Evolutionary conservation across 2,113 vertebrate species (phyloP).

Genomic region (Vimba vimba): DNA sequence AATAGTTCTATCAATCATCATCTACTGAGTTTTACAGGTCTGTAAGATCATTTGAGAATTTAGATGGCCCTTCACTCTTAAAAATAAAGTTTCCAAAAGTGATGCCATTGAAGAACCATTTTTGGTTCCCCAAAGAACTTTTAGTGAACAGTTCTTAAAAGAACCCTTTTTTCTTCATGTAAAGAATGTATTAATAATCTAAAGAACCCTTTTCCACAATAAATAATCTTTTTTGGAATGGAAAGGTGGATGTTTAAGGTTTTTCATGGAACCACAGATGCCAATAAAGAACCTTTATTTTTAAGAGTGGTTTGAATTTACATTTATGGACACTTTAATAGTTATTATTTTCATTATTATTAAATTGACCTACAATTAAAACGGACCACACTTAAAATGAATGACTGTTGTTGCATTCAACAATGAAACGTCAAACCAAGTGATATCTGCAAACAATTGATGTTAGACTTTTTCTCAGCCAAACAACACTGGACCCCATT

Average conservation of each 20-base stretch:
- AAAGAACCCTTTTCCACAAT: too few relatives aligned
- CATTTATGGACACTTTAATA: constrained; percentile 55
- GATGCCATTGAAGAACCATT: too few relatives aligned
- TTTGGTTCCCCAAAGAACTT: too few relatives aligned
- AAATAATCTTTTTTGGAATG: too few relatives aligned
- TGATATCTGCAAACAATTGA: not conserved
- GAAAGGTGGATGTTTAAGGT: too few relatives aligned
- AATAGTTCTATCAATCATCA: not conserved
- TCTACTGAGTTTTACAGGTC: constrained; percentile 43
- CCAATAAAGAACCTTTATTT: too few relatives aligned
- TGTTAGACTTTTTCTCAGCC: not conserved
- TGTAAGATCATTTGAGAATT: constrained; percentile 47
- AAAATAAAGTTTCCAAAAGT: too few relatives aligned
- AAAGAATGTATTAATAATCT: too few relatives aligned
- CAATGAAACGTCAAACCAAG: not conserved
- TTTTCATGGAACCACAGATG: too few relatives aligned
- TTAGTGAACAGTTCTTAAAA: too few relatives aligned
- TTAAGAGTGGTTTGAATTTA: not conserved
- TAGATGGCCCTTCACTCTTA: not conserved
- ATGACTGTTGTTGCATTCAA: not conserved
- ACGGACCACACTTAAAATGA: not conserved
- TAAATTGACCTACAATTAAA: not conserved
- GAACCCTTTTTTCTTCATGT: too few relatives aligned
- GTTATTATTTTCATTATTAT: constrained; percentile 53
- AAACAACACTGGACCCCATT: too few relatives aligned